Percentiles rank a stretch among this genome's conserved stretches.
phyloP scores from a whole-genome alignment of 2,888 invertebrate species.

The Adelphocoris suturalis region DNA sequence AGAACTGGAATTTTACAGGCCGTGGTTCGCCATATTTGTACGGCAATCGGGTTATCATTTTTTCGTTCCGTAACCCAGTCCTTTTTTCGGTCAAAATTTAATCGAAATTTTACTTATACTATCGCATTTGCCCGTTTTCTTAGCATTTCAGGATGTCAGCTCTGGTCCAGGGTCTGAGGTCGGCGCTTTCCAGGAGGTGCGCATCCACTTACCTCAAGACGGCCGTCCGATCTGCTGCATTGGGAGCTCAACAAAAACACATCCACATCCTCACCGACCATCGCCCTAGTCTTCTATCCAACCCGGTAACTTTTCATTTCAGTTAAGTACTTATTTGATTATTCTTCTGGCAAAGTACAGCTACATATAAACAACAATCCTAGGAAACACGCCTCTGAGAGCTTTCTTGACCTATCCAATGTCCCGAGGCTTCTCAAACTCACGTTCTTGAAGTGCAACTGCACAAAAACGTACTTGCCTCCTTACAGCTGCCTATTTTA shows the following conservation, averaged over 20 bases:
- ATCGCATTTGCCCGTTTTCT: constrained; percentile 3
- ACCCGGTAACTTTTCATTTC: constrained; percentile 50
- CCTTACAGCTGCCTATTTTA: too few relatives aligned
- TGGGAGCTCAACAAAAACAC: constrained; percentile 58
- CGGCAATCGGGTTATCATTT: constrained; percentile 38
- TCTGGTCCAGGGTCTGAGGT: constrained; percentile 73
- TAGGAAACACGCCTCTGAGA: too few relatives aligned
- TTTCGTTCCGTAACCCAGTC: constrained; percentile 34
- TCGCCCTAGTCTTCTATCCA: constrained; percentile 23
- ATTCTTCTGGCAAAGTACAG: not conserved
- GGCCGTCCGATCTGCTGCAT: constrained; percentile 55
- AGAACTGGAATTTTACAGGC: not conserved
- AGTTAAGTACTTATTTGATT: not conserved
- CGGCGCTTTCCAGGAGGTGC: constrained; percentile 12
- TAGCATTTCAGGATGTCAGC: constrained; percentile 73
- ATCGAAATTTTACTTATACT: not conserved
- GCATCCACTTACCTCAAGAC: constrained; percentile 46
- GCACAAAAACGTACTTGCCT: too few relatives aligned
- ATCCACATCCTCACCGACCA: constrained; percentile 48
- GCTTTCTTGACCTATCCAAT: too few relatives aligned
- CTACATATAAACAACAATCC: too few relatives aligned
- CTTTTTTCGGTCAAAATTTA: not conserved
- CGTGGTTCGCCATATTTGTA: not conserved
- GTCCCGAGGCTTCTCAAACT: too few relatives aligned
- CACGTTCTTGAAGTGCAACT: too few relatives aligned